Percentiles rank a stretch among this genome's conserved stretches.
Conservation (phyloP, 1,140 invertebrate species). For the Pogonus chalceus region DNA sequence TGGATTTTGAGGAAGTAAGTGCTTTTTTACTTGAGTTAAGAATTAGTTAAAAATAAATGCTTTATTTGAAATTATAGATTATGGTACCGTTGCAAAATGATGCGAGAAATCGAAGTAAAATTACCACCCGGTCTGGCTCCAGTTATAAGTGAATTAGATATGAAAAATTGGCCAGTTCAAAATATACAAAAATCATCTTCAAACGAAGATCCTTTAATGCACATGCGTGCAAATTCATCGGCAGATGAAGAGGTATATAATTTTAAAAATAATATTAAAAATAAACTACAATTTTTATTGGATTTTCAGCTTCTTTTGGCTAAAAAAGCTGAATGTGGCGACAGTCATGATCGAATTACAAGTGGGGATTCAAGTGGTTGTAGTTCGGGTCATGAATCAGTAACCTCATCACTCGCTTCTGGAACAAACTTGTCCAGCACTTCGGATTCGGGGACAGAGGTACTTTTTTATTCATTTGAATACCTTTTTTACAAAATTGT, state of each 20-base stretch:
- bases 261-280: conserved; percentile 11
- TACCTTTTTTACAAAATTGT: too few relatives aligned
- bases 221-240: conserved; percentile 10
- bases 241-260: conserved; percentile 19
- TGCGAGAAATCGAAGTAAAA: conserved; percentile 44
- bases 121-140: conserved; percentile 43
- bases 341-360: conserved; percentile 12
- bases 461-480: too few relatives aligned
- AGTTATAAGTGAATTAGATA: conserved; percentile 23
- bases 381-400: conserved; percentile 45
- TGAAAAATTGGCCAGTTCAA: conserved; percentile 9
- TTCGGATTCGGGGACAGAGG: conserved; percentile 28
- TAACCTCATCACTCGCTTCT: conserved; percentile 44
- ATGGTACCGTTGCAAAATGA: conserved; percentile 39
- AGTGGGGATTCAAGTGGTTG: conserved; percentile 47
- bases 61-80: conserved; percentile 29
- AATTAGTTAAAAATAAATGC: conserved; percentile 6
- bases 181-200: conserved; percentile 14
- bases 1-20: conserved; percentile 33
- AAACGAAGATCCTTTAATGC: conserved; percentile 8
- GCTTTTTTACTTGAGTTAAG: conserved; percentile 9
- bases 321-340: not conserved
- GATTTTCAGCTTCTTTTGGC: not conserved
- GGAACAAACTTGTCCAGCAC: conserved; percentile 40
- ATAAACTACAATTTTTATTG: not conserved